phyloP scores from a whole-genome alignment of 2,797 vertebrate genomes.

The Nasua narica region DNA sequence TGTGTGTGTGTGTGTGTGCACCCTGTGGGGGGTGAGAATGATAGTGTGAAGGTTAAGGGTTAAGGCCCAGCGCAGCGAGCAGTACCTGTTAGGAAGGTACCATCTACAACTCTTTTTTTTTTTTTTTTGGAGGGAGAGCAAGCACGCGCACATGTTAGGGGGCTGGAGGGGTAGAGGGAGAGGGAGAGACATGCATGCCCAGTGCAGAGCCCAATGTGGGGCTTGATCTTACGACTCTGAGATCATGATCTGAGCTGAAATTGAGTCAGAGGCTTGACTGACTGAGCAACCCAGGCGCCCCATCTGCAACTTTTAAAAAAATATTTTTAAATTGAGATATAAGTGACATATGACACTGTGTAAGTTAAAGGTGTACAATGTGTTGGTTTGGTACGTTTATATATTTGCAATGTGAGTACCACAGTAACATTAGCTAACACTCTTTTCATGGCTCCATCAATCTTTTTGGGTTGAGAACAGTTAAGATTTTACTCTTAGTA shows the following conservation, averaged over 20 bases:
- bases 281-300: neutral
- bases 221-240: neutral
- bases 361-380: neutral
- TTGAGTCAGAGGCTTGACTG: neutral
- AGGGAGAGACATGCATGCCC: neutral
- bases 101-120: neutral
- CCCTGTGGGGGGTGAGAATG: too few species aligned
- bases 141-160: neutral
- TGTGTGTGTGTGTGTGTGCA: fast-evolving
- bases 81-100: neutral
- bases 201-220: neutral
- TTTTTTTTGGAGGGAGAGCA: too few species aligned
- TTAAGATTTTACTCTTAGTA: neutral
- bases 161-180: neutral
- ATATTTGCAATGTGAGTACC: neutral
- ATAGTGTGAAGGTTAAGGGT: neutral
- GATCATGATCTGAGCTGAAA: neutral
- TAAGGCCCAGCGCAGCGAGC: neutral
- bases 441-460: neutral
- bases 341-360: neutral
- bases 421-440: neutral
- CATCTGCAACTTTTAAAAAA: neutral
- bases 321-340: neutral
- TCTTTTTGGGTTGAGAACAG: neutral
- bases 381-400: neutral